Base-by-base conservation (phyloP, 2,113 vertebrate genomes). In the Forbesichthys agassizii region DNA sequence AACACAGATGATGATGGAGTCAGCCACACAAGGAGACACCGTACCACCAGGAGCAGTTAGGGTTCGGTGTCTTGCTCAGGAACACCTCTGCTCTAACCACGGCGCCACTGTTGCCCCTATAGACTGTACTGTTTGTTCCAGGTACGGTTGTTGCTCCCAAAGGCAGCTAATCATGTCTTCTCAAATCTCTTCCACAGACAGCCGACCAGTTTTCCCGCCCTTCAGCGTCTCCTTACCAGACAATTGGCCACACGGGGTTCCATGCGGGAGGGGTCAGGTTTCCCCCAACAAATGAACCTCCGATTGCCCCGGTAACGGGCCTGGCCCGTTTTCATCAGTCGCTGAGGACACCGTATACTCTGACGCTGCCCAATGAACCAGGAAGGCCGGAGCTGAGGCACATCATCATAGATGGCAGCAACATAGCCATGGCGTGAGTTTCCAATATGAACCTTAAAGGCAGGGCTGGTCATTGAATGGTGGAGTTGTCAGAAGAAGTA, bases 381-480 rank as follows among this genome's bases (percentile, higher is more conserved):
- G 98, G 98, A 12, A 90, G 82, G 48, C 84, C 68, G 0, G 90
- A 94, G 47, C 91, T 99, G 68, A 92, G 95, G 33, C 95, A 98
- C 68, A 88, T 99, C 18, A 94, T 99, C 79, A 98, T 99, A 59
- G 97, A 99, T 18, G 98, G 97, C 73, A 99, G 96, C 91, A 99
- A 99, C 48, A 95, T 99, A 75, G 96, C 97, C 0, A 97, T 99
- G 87, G 89, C 94, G 98, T 99, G 88, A 98, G 98, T 98, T 42
- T 72, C 54, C 54, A 1, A 58, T 16, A 14, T 4, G 13, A 10
- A 63, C 48, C 54, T 16, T n/a, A 9, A 51, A 14, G 7, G 18
- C 48, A 27, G 14, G 8, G 48, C 16, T n/a, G 20, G 14, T 55
- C 54, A 55, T 55, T 14, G 8, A 12, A 27, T 52, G 49, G 11